Percentiles rank a stretch among this genome's conserved stretches.
These are phyloP conservation scores for Lasiurus cinereus DNA, from an alignment of 2,113 vertebrate species.

Conservation along the genomic window DNA sequence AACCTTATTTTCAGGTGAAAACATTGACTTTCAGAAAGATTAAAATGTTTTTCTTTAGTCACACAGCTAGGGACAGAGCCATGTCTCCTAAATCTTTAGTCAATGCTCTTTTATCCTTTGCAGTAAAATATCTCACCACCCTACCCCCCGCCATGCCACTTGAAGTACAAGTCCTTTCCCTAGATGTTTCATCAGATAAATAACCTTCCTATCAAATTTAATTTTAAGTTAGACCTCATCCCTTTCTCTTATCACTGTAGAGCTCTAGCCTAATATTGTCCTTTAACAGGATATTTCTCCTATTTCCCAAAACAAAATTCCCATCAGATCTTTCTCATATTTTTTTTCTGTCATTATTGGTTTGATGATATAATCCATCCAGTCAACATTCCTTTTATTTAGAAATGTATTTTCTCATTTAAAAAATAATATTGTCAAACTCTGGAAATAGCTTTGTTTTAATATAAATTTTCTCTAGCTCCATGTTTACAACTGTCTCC, in stretches of 20 bases:
- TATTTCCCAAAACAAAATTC: neutral
- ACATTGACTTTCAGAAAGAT: neutral
- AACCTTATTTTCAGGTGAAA: neutral
- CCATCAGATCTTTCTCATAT: neutral
- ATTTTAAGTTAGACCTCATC: neutral
- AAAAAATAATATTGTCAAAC: neutral
- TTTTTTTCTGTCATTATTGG: neutral
- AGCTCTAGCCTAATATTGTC: neutral
- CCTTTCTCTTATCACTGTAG: neutral
- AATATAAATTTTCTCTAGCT: neutral
- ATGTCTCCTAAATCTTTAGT: neutral
- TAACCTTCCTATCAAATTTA: neutral
- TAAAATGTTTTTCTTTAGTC: neutral
- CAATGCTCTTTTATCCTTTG: neutral
- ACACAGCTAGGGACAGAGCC: neutral
- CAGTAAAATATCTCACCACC: neutral
- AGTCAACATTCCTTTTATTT: neutral
- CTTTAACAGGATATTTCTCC: neutral
- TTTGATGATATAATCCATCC: neutral
- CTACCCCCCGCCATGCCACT: neutral
- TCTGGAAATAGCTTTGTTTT: neutral
- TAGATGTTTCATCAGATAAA: neutral
- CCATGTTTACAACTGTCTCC: neutral
- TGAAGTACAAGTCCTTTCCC: neutral
- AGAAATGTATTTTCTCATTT: constrained; percentile 19